Percentiles rank a stretch among this genome's conserved stretches.
Evolutionary conservation across 2,888 invertebrate genomes (phyloP).

Genomic region (Latheticus oryzae): DNA sequence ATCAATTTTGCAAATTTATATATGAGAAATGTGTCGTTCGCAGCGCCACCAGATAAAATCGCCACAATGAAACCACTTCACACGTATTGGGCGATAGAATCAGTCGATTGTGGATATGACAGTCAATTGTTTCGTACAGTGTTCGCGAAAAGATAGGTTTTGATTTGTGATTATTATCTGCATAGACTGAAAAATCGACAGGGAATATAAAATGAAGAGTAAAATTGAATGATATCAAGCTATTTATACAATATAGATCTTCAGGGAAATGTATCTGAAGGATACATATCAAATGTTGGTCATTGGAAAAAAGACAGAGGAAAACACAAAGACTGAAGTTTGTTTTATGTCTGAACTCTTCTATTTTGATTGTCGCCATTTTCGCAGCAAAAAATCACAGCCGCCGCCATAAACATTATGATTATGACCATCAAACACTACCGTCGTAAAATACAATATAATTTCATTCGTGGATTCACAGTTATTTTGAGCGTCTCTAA

Average conservation of each 20-base stretch:
- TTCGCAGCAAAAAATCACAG: slow-evolving; percentile 8
- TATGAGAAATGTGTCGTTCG: slow-evolving; percentile 58
- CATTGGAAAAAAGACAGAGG: too few relatives aligned
- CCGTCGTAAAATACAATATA: slow-evolving; percentile 51
- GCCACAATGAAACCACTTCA: slow-evolving; percentile 56
- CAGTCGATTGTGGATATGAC: slow-evolving; percentile 53
- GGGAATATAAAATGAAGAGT: slow-evolving; percentile 34
- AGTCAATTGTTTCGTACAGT: slow-evolving; percentile 47
- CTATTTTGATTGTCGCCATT: too few relatives aligned
- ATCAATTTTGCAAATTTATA: slow-evolving; percentile 56
- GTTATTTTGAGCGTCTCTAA: slow-evolving; percentile 36
- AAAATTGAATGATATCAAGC: slow-evolving; percentile 48
- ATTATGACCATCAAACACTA: slow-evolving; percentile 46
- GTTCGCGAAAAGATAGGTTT: slow-evolving; percentile 22
- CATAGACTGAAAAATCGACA: slow-evolving; percentile 22
- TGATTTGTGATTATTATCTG: slow-evolving; percentile 13
- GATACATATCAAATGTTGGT: slow-evolving; percentile 47
- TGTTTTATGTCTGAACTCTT: too few relatives aligned
- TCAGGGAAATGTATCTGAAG: slow-evolving; percentile 42
- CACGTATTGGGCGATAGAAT: too few relatives aligned
- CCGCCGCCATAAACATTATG: slow-evolving; percentile 46
- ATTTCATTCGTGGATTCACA: slow-evolving; percentile 52
- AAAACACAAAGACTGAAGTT: too few relatives aligned
- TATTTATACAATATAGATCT: slow-evolving; percentile 52
- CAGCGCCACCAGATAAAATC: slow-evolving; percentile 54